Evolutionary conservation across 1,140 invertebrate genomes (phyloP).

Genomic region (Hormaphis cornu): DNA sequence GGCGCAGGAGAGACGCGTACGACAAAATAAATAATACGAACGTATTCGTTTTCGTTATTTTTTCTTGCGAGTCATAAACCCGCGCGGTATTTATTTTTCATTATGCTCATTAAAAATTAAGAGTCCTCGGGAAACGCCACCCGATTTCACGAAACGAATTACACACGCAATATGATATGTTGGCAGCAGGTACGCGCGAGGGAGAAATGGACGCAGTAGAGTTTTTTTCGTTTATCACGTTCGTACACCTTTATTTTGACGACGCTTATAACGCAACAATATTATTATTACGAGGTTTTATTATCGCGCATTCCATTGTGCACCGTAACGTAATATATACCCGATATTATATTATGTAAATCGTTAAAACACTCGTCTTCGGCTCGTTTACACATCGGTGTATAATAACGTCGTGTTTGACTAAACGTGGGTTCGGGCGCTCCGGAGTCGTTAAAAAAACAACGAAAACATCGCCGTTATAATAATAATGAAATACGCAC

Average conservation of each 20-base stretch:
- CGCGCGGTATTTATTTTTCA: constrained; percentile 11
- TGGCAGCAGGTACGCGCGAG: no score
- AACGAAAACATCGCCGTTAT: constrained; percentile 4
- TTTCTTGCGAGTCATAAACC: constrained; percentile 23
- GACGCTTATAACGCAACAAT: neutral
- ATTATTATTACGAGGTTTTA: constrained; percentile 13
- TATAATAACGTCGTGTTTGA: neutral
- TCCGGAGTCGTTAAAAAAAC: constrained; percentile 15
- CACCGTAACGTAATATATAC: constrained; percentile 14
- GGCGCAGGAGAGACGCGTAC: no score
- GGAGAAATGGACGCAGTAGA: neutral
- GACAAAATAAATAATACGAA: neutral
- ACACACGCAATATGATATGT: no score
- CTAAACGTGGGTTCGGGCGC: neutral
- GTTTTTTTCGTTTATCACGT: constrained; percentile 3
- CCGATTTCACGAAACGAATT: constrained; percentile 18
- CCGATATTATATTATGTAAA: no score
- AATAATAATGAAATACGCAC: neutral
- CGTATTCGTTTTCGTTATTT: constrained; percentile 5
- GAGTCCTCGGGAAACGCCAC: constrained; percentile 29
- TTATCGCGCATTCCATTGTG: constrained; percentile 15
- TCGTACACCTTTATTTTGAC: constrained; percentile 20
- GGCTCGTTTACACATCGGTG: neutral
- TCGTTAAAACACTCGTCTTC: constrained; percentile 28
- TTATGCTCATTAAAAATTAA: constrained; percentile 30